Percentiles rank a stretch among this genome's conserved stretches.
phyloP scores from a whole-genome alignment of 53 echinoderm and acorn worm genomes.

The Patiria pectinifera region DNA sequence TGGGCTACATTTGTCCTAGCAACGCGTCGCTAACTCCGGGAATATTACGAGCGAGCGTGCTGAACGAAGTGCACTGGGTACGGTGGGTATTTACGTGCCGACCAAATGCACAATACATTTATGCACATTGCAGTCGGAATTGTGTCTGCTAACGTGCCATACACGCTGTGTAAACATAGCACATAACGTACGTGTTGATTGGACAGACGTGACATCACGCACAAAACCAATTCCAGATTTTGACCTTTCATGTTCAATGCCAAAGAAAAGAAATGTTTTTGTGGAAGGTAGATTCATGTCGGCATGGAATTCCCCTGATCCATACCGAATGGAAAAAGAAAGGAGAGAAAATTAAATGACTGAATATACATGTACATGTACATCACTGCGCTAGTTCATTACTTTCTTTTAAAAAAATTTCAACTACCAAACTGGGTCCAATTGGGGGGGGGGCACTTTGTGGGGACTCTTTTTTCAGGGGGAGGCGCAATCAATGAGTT shows the following conservation, averaged over 20 bases:
- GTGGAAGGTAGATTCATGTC: not conserved
- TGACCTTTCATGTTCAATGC: constrained; percentile 37
- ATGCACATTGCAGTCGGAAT: not conserved
- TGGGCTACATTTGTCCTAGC: constrained; percentile 41
- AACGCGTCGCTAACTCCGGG: constrained; percentile 39
- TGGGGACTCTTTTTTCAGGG: no score
- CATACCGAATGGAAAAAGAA: no score
- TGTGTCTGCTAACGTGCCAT: not conserved
- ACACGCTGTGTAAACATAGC: constrained; percentile 45
- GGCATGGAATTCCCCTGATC: not conserved
- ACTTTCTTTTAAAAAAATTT: no score
- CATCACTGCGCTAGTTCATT: no score
- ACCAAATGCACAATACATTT: not conserved
- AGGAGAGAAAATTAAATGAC: no score
- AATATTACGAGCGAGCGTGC: constrained; percentile 34
- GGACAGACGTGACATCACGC: constrained; percentile 62
- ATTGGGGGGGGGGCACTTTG: no score
- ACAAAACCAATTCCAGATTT: constrained; percentile 34
- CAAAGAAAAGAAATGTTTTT: constrained; percentile 8
- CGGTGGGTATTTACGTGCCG: not conserved
- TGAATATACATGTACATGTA: no score
- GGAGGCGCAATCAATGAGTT: no score
- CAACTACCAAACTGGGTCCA: no score
- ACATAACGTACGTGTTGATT: constrained; percentile 54
- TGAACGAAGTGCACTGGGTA: not conserved